These are phyloP conservation scores for Rhinichthys klamathensis DNA, from an alignment of 2,113 vertebrate genomes.

Conservation along the genomic window DNA sequence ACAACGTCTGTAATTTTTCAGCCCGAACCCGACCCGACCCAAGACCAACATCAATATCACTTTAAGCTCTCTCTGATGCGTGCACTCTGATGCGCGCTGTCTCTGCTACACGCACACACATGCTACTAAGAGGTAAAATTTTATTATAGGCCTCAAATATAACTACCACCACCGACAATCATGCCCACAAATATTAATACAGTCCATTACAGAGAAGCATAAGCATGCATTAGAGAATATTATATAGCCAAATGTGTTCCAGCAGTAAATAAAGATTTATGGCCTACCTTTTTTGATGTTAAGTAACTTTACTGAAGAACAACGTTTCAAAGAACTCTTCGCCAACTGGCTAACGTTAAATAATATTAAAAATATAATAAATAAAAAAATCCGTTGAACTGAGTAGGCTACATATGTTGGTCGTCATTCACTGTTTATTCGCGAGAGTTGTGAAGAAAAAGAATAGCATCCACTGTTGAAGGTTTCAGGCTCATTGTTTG, in stretches of 20 bases:
- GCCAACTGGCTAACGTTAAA: background rate
- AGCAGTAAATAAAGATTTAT: background rate
- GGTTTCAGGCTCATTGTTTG: background rate
- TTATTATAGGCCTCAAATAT: background rate
- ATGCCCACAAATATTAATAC: background rate
- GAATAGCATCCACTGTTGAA: background rate
- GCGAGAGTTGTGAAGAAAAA: background rate
- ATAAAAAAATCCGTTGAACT: background rate
- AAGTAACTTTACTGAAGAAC: background rate
- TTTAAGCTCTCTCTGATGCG: background rate
- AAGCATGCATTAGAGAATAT: background rate
- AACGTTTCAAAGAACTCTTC: background rate
- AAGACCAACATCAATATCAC: background rate
- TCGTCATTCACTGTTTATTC: background rate
- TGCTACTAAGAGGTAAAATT: too few species aligned
- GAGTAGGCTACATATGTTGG: background rate
- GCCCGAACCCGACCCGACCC: background rate
- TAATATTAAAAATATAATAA: background rate
- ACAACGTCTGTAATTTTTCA: background rate
- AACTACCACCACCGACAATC: background rate
- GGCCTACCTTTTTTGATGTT: background rate
- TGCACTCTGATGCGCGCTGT: too few species aligned
- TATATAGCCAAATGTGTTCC: background rate
- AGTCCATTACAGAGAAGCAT: background rate
- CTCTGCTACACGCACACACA: too few species aligned